phyloP scores from a whole-genome alignment of 2,113 vertebrate species.

The Alectura lathami region DNA sequence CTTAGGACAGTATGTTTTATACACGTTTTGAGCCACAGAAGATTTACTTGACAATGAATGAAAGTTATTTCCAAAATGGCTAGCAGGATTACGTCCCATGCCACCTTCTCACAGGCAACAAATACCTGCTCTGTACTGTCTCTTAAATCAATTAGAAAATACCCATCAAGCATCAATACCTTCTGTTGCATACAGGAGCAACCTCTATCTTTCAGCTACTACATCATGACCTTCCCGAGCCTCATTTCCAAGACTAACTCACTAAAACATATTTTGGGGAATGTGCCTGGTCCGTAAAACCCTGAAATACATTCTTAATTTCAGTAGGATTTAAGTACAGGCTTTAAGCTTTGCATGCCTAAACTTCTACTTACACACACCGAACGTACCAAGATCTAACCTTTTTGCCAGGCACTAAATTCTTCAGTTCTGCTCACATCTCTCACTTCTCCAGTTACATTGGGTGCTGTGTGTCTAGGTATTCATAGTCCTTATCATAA shows the following conservation, averaged over 20 bases:
- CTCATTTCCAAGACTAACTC: background rate
- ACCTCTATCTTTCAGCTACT: background rate
- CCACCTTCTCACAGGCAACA: background rate
- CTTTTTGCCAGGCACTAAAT: background rate
- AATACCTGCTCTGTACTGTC: background rate
- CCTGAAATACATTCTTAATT: background rate
- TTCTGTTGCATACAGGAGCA: background rate
- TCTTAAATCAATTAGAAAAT: background rate
- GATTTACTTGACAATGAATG: background rate
- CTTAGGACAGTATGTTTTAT: background rate
- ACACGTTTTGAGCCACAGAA: background rate
- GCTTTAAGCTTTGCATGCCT: background rate
- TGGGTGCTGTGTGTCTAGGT: background rate
- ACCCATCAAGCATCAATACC: background rate
- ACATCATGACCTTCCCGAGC: background rate
- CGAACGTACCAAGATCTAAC: background rate
- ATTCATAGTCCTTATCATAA: background rate
- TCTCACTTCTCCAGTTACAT: background rate
- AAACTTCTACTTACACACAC: background rate
- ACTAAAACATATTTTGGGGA: background rate
- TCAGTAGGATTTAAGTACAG: background rate
- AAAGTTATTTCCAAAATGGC: background rate
- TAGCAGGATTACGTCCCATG: background rate
- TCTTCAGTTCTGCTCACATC: background rate
- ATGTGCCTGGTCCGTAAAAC: background rate